Percentiles rank a stretch among this genome's conserved stretches.
phyloP scores from a whole-genome alignment of 1,140 invertebrate genomes.

The Rhagoletis pomonella region DNA sequence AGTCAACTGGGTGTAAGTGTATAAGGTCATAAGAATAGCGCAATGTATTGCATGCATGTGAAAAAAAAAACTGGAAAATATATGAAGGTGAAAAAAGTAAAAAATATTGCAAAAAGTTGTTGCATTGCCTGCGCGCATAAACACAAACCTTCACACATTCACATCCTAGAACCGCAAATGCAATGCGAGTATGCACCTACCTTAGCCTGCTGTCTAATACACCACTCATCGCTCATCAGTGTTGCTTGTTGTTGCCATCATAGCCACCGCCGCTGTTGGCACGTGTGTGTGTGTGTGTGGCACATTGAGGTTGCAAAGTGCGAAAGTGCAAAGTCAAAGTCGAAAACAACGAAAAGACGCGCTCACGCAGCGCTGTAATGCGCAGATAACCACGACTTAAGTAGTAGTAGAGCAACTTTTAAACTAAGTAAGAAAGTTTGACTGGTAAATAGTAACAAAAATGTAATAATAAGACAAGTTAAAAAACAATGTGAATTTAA shows the following conservation, averaged over 20 bases:
- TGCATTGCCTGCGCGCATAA: neutral
- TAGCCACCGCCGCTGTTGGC: no score
- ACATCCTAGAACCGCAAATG: neutral
- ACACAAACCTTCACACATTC: neutral
- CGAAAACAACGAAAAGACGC: constrained; percentile 18
- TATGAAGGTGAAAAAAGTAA: neutral
- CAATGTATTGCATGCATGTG: neutral
- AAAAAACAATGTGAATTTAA: neutral
- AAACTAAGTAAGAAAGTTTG: constrained; percentile 5
- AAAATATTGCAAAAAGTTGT: neutral
- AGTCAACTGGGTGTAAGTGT: neutral
- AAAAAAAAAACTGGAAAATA: no score
- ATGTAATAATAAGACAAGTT: constrained; percentile 5
- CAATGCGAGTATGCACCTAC: neutral
- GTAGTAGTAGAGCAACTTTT: neutral
- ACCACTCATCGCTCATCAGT: neutral
- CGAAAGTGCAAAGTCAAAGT: constrained; percentile 38
- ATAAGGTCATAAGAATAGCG: neutral
- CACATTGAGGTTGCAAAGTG: constrained; percentile 23
- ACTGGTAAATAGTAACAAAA: constrained; percentile 1
- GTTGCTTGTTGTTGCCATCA: neutral
- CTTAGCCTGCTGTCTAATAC: neutral
- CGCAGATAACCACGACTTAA: constrained; percentile 40
- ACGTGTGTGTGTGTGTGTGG: neutral
- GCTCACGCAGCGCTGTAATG: constrained; percentile 27